Evolutionary conservation across 2,113 vertebrate genomes (phyloP), one percentile per base, ranked within the genome.

Genomic region (Lonchura striata): DNA sequence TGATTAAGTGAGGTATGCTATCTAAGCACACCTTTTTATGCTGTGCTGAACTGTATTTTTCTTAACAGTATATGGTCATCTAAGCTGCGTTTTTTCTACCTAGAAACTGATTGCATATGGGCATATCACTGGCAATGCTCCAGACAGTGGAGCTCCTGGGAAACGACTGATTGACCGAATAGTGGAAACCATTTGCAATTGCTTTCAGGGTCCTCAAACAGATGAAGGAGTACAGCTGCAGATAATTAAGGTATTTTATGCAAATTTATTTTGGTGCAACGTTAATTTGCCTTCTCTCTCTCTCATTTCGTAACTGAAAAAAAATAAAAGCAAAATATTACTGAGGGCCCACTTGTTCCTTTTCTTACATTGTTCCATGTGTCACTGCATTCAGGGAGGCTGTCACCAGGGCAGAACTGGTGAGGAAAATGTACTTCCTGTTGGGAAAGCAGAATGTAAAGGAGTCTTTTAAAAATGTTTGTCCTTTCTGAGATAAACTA

Each of bases 201-300:
- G 99, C 94, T 99, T 99, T 95, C 99, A 99, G 95, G 99, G 99
- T 16, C 99, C 99, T 19, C 99, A 99, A 84, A 99, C 99, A 1
- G 99, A 99, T 64, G 99, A 99, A 95, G 99, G 99, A 17, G 99
- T 99, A 42, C 99, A 99, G 81, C 98, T 99, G 52, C 99, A 99
- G 97, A 99, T 99, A 95, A 99, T 99, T 96, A 99, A 99, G 99
- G 99, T 99, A 97, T 92, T 95, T 84, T 39, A 50, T 44, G 83
- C 22, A 5, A 11, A 11, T 68, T 91, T 9, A 3, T 49, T 92
- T 75, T 87, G 27, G 13, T 82, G 70, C 10, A 13, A 5, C 75
- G 27, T 65, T 78, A 11, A 41, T 78, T 79, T 90, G 24, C 15
- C 61, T 84, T 78, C n/a, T 77, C 25, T 57, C 25, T 57, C 13